Evolutionary conservation across 2,113 vertebrate genomes (phyloP).

Genomic region (Notarius lentiginosus): DNA sequence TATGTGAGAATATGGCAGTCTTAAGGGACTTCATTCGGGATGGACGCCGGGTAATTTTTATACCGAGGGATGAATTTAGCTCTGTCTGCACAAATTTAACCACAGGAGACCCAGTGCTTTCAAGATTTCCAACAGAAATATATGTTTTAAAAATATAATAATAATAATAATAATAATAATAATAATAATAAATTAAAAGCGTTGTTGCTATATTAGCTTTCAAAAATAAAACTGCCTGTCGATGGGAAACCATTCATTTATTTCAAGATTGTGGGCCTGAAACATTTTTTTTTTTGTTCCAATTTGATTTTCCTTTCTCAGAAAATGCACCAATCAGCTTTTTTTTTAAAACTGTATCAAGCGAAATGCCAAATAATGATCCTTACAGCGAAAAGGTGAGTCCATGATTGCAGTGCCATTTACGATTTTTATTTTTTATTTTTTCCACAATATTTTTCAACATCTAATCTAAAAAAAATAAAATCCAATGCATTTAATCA

Average conservation of each 20-base stretch:
- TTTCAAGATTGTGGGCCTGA: not conserved
- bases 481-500: not conserved
- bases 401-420: not conserved
- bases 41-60: conserved; percentile 10
- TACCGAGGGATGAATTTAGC: not conserved
- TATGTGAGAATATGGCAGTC: not conserved
- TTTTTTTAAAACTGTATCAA: conserved; percentile 1
- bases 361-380: conserved; percentile 43
- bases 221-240: not conserved
- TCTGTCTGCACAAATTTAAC: not conserved
- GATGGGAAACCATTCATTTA: not conserved
- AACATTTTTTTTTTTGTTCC: not conserved
- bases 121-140: not conserved
- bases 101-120: not conserved
- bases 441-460: not conserved
- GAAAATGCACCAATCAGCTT: conserved; percentile 29
- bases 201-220: not conserved
- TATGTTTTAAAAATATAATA: too few relatives aligned
- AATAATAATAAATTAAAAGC: not conserved
- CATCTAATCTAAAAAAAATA: not conserved
- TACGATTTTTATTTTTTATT: not conserved
- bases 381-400: conserved; percentile 12
- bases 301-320: conserved; percentile 28
- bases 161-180: too few relatives aligned
- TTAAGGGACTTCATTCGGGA: not conserved